Conservation (phyloP, 2,888 invertebrate genomes). For the Platycheirus rosarum region DNA sequence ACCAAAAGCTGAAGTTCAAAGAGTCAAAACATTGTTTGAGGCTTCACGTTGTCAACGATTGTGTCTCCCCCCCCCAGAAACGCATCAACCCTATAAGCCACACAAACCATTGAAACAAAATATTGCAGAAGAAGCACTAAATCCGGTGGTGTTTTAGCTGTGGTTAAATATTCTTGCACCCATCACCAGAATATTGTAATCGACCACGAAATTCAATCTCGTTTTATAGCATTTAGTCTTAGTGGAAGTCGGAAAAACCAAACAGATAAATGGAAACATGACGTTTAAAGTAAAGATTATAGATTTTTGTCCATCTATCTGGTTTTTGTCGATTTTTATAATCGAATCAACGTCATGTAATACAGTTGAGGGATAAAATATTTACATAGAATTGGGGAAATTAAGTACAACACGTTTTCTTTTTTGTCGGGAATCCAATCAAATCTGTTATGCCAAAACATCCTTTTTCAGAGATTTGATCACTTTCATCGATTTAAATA, state of each 20-base stretch:
- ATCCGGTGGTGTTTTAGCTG: background rate
- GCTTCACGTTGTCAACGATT: too few relatives aligned
- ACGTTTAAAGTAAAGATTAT: slow-evolving; percentile 10
- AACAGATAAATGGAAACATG: background rate
- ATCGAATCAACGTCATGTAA: slow-evolving; percentile 44
- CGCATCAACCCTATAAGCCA: too few relatives aligned
- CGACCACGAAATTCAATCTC: slow-evolving; percentile 68
- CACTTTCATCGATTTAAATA: too few relatives aligned
- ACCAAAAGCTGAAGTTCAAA: too few relatives aligned
- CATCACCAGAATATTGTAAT: slow-evolving; percentile 52
- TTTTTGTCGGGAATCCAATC: too few relatives aligned
- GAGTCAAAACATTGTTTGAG: too few relatives aligned
- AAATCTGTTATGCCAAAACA: too few relatives aligned
- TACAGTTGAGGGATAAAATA: slow-evolving; percentile 9
- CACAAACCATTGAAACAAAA: too few relatives aligned
- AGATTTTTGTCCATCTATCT: slow-evolving; percentile 24
- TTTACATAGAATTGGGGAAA: background rate
- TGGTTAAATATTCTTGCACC: slow-evolving; percentile 38
- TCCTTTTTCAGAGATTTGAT: too few relatives aligned
- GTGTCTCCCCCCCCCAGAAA: too few relatives aligned
- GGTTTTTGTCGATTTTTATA: slow-evolving; percentile 14
- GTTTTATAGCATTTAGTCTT: slow-evolving; percentile 47
- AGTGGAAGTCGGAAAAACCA: slow-evolving; percentile 8
- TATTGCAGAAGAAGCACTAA: background rate
- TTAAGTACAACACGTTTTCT: slow-evolving; percentile 15